Evolutionary conservation across 1,140 invertebrate species (phyloP).

Genomic region (Caenorhabditis elegans): WBcel235 BX284602.5:13882501-13883000

Average conservation of each 20-base stretch:
- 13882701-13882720: neutral
- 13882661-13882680: too few relatives aligned
- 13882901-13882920: too few relatives aligned
- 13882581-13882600: neutral
- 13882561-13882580: neutral
- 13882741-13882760: neutral
- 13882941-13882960: too few relatives aligned
- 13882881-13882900: too few relatives aligned
- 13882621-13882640: too few relatives aligned
- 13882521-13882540: neutral
- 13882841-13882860: neutral
- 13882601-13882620: too few relatives aligned
- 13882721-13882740: neutral
- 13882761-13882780: neutral
- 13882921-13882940: too few relatives aligned
- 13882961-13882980: too few relatives aligned
- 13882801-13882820: neutral
- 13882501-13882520: slow-evolving; percentile 7
- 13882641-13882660: too few relatives aligned
- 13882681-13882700: neutral
- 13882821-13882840: neutral
- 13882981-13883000: too few relatives aligned
- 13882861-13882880: too few relatives aligned
- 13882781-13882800: slow-evolving; percentile 5
- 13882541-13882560: neutral